phyloP scores from a whole-genome alignment of 2,888 invertebrate species.

The Pyrrhia umbra region DNA sequence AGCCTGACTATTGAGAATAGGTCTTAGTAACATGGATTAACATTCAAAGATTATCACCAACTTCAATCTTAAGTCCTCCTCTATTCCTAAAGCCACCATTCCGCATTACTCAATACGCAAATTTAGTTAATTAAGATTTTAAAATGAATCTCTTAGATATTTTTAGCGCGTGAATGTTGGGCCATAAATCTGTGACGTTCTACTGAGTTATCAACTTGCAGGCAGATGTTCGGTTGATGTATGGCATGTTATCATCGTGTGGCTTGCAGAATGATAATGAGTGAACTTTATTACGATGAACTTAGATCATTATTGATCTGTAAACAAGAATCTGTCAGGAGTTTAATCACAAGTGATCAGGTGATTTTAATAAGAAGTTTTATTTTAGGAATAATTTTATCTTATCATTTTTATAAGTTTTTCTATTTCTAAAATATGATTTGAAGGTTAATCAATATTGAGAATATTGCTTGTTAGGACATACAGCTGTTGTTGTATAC shows the following conservation, averaged over 20 bases:
- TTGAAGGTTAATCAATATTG: no score
- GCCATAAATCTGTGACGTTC: constrained; percentile 36
- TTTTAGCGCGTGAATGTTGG: constrained; percentile 21
- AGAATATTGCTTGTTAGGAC: no score
- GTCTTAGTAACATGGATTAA: constrained; percentile 15
- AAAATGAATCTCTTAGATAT: constrained; percentile 5
- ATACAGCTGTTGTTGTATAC: no score
- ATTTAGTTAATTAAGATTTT: neutral
- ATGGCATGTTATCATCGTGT: constrained; percentile 40
- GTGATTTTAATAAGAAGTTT: neutral
- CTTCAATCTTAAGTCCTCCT: neutral
- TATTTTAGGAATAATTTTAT: neutral
- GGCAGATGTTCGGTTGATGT: constrained; percentile 46
- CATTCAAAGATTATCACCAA: constrained; percentile 1
- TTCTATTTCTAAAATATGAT: no score
- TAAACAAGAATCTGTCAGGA: constrained; percentile 7
- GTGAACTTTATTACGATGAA: constrained; percentile 55
- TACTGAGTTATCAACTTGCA: constrained; percentile 39
- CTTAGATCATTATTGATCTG: constrained; percentile 45
- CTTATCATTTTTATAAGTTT: constrained; percentile 1
- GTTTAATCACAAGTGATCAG: constrained; percentile 5
- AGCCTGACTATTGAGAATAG: constrained; percentile 28
- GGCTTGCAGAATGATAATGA: constrained; percentile 52
- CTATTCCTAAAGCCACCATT: neutral
- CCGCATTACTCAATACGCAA: neutral